Conservation (phyloP, 1,140 invertebrate genomes). For the Hestina assimilis region DNA sequence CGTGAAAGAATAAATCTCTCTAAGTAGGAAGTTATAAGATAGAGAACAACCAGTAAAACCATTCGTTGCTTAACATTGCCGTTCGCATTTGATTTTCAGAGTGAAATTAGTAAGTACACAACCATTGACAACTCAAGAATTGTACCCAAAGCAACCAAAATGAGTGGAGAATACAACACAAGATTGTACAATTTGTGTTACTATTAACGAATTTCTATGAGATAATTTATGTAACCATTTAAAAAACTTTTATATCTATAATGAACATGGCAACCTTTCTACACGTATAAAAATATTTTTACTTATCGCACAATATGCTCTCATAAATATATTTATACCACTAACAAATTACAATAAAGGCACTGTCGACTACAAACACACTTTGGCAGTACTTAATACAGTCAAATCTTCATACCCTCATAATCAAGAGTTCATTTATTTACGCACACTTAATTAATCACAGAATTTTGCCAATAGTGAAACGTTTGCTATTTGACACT, state of each 20-base stretch:
- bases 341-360: conserved; percentile 70
- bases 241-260: conserved; percentile 57
- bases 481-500: conserved; percentile 69
- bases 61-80: conserved; percentile 43
- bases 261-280: conserved; percentile 76
- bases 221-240: conserved; percentile 37
- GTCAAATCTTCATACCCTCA: conserved; percentile 50
- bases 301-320: conserved; percentile 67
- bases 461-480: conserved; percentile 74
- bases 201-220: conserved; percentile 30
- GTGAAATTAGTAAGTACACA: conserved; percentile 69
- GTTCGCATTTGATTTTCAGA: conserved; percentile 28
- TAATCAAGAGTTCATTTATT: conserved; percentile 41
- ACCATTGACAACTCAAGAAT: conserved; percentile 62
- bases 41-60: conserved; percentile 44
- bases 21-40: conserved; percentile 35
- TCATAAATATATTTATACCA: conserved; percentile 72
- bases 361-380: conserved; percentile 78
- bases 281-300: conserved; percentile 77
- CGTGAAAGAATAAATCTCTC: conserved; percentile 55
- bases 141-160: conserved; percentile 40
- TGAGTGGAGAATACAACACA: conserved; percentile 26
- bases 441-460: conserved; percentile 63
- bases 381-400: conserved; percentile 74
- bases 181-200: conserved; percentile 35